Base-by-base conservation (phyloP, 2,113 vertebrate genomes). In the Myotis lucifugus region DNA sequence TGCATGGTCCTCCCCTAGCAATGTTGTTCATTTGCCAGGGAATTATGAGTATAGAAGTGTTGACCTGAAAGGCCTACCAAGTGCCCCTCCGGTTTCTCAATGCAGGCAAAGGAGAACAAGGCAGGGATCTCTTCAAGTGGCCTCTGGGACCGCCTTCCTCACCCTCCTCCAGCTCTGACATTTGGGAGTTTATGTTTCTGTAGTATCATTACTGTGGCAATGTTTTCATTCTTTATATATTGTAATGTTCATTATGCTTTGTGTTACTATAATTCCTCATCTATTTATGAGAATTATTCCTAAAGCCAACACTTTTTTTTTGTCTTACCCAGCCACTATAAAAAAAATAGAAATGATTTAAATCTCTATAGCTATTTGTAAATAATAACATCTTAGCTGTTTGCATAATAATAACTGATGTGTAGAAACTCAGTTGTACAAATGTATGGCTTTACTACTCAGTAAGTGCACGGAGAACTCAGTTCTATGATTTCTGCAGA, bases 201-300 rank as follows among this genome's bases (percentile, higher is more conserved):
- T 87, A 56, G 27, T 73, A 52, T 82, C 34, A 72, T 79, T 90
- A n/a, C 25, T 61, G 48, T 72, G 23, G 40, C 2, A 46, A 48
- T 10, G 83, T 79, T 85, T 78, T 84, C 61, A 86, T 77, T 64
- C 84, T 77, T 48, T 64, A 23, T 70, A 12, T 86, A 5, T 92
- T 88, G 29, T 73, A 64, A 40, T 76, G 48, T 92, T 76, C 7
- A 19, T 18, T 83, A 95, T 92, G 34, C 52, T 81, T 2, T 79
- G 25, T 88, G 73, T 79, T 79, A 85, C 42, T 88, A n/a, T 67
- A 90, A 92, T 18, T 94, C 17, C 17, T 89, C 42, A 79, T 40
- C 37, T 78, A 12, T 10, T 61, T 67, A 8, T n/a, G n/a, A 96
- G 2, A 88, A 42, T 50, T 81, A 37, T 77, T 67, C 40, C 89